Conservation (phyloP, 2,113 vertebrate genomes). For the Aegypius monachus region DNA sequence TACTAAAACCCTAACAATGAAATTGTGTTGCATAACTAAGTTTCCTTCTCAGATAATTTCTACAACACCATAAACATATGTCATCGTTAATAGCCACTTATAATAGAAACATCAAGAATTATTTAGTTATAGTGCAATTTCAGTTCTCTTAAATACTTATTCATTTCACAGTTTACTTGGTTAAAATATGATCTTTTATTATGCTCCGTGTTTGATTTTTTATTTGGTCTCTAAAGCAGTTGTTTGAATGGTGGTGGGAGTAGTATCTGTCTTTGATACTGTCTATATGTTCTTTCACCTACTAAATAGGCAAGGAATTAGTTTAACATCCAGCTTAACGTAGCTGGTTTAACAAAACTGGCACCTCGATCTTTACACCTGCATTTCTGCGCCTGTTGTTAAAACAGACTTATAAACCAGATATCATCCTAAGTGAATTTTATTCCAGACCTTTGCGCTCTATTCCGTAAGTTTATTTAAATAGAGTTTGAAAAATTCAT, state of each 20-base stretch:
- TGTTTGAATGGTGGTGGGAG: background rate
- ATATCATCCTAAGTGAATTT: background rate
- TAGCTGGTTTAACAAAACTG: background rate
- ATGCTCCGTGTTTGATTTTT: background rate
- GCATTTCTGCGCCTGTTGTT: background rate
- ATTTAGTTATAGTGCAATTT: background rate
- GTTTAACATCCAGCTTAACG: background rate
- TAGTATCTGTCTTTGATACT: background rate
- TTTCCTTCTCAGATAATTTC: background rate
- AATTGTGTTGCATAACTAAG: background rate
- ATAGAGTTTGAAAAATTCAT: background rate
- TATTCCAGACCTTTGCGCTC: background rate
- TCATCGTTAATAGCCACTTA: background rate
- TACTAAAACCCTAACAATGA: background rate
- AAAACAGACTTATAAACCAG: background rate
- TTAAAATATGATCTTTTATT: background rate
- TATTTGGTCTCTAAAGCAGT: background rate
- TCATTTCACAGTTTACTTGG: background rate
- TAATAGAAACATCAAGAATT: background rate
- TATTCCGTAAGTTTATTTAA: background rate
- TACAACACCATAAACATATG: background rate
- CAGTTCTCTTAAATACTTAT: background rate
- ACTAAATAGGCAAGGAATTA: background rate
- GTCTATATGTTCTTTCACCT: background rate
- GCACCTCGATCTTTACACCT: background rate